Evolutionary conservation across 2,888 invertebrate genomes (phyloP).

Genomic region (Diadromus collaris): DNA sequence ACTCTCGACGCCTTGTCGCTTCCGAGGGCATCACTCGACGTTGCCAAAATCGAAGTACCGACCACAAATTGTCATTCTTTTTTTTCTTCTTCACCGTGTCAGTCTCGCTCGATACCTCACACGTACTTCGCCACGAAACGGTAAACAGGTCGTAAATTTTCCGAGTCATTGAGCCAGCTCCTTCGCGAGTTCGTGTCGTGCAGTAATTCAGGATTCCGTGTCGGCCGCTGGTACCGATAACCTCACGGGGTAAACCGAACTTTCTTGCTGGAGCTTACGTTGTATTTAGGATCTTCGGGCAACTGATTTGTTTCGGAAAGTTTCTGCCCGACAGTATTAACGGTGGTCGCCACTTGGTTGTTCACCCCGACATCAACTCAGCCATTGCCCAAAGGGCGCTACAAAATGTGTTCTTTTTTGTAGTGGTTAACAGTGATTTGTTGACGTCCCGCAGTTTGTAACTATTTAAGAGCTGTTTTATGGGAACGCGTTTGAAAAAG

Average conservation of each 20-base stretch:
- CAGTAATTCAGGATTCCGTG: slow-evolving; percentile 32
- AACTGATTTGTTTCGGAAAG: slow-evolving; percentile 20
- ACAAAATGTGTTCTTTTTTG: too few relatives aligned
- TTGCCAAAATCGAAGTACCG: slow-evolving; percentile 43
- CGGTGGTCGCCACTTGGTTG: background rate
- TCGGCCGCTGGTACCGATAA: slow-evolving; percentile 14
- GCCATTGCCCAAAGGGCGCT: too few relatives aligned
- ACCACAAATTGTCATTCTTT: slow-evolving; percentile 36
- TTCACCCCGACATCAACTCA: too few relatives aligned
- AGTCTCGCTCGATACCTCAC: slow-evolving; percentile 41
- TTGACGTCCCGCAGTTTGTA: too few relatives aligned
- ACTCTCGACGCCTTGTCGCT: slow-evolving; percentile 29
- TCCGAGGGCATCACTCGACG: slow-evolving; percentile 36
- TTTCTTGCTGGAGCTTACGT: slow-evolving; percentile 12
- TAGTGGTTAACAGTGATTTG: too few relatives aligned
- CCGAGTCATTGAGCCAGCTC: slow-evolving; percentile 24
- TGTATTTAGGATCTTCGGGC: slow-evolving; percentile 1
- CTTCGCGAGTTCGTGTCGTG: slow-evolving; percentile 19
- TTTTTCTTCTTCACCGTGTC: slow-evolving; percentile 5
- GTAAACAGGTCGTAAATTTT: slow-evolving; percentile 45
- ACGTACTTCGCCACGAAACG: slow-evolving; percentile 50
- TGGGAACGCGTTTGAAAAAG: too few relatives aligned
- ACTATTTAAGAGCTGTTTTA: too few relatives aligned
- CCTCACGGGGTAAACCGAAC: slow-evolving; percentile 37
- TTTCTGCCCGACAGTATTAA: background rate